A percentile compares a stretch with the other conserved stretches of the same genome.
These are phyloP conservation scores for Sciaenops ocellatus DNA, from an alignment of 2,797 vertebrate species.

Conservation along the genomic window DNA sequence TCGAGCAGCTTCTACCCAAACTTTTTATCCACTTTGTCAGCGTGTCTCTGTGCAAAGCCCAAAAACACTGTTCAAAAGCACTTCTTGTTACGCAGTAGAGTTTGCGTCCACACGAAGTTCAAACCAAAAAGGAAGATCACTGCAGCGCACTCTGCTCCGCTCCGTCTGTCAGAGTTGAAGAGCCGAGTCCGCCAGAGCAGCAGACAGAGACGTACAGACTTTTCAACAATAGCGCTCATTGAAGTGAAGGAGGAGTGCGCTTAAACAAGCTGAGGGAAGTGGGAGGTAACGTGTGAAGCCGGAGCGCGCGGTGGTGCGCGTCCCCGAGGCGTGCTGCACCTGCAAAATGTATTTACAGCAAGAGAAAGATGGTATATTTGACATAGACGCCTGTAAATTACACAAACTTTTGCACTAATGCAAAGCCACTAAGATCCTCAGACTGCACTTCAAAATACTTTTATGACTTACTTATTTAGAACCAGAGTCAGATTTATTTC, in stretches of 20 bases:
- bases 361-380: not conserved
- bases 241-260: slow-evolving; percentile 40
- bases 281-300: slow-evolving; percentile 58
- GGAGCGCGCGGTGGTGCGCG: slow-evolving; percentile 60
- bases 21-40: slow-evolving; percentile 55
- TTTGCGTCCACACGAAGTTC: not conserved
- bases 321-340: slow-evolving; percentile 51
- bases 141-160: slow-evolving; percentile 24
- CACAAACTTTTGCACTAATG: not conserved
- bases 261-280: slow-evolving; percentile 58
- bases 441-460: no score
- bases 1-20: slow-evolving; percentile 15
- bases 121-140: not conserved
- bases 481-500: no score
- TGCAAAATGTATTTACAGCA: slow-evolving; percentile 36
- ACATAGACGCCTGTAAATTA: not conserved
- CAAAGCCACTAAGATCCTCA: no score
- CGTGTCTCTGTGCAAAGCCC: not conserved
- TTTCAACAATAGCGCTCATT: slow-evolving; percentile 65
- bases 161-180: slow-evolving; percentile 13
- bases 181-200: slow-evolving; percentile 12
- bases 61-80: not conserved
- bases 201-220: slow-evolving; percentile 38
- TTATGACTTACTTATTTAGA: no score
- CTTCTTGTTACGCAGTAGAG: not conserved